A percentile compares a stretch with the other conserved stretches of the same genome.
phyloP scores from a whole-genome alignment of 2,797 vertebrate genomes.

The Poecilia gillii region DNA sequence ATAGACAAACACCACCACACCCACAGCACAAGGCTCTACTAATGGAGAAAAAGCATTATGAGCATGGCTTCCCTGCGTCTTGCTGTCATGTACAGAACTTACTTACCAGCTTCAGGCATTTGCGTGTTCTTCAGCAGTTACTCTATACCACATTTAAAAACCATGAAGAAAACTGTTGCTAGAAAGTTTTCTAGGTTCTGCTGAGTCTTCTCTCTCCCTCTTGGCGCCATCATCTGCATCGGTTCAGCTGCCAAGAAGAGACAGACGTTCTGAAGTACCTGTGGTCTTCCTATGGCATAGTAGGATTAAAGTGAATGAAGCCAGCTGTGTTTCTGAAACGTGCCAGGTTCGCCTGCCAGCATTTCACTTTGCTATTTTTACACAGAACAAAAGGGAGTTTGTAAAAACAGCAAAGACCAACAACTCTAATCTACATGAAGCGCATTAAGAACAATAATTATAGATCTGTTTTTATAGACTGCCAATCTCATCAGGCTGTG shows the following conservation, averaged over 20 bases:
- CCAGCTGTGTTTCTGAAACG: slow-evolving; percentile 69
- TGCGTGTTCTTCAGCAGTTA: background rate
- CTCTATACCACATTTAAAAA: background rate
- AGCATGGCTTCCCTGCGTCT: too few species aligned
- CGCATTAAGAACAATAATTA: slow-evolving; percentile 9
- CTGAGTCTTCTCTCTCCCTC: slow-evolving; percentile 20
- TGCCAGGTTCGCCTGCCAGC: slow-evolving; percentile 61
- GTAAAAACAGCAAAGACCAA: slow-evolving; percentile 26
- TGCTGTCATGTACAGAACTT: background rate
- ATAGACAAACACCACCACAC: too few species aligned
- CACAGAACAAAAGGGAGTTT: slow-evolving; percentile 50
- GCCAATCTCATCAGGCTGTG: background rate
- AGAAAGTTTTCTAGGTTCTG: slow-evolving; percentile 24
- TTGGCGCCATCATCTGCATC: slow-evolving; percentile 49
- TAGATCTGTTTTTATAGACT: slow-evolving; percentile 7
- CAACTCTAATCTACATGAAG: slow-evolving; percentile 8
- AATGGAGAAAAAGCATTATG: background rate
- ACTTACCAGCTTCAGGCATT: background rate
- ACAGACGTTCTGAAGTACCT: slow-evolving; percentile 47
- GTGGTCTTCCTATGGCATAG: slow-evolving; percentile 55
- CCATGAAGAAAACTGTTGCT: background rate
- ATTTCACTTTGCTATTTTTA: slow-evolving; percentile 49
- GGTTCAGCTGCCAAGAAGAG: slow-evolving; percentile 48
- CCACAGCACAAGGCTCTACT: background rate
- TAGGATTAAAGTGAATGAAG: slow-evolving; percentile 55